Evolutionary conservation across 2,113 vertebrate species (phyloP), one percentile per base, ranked within the genome.

Genomic region (Channa maculata): DNA sequence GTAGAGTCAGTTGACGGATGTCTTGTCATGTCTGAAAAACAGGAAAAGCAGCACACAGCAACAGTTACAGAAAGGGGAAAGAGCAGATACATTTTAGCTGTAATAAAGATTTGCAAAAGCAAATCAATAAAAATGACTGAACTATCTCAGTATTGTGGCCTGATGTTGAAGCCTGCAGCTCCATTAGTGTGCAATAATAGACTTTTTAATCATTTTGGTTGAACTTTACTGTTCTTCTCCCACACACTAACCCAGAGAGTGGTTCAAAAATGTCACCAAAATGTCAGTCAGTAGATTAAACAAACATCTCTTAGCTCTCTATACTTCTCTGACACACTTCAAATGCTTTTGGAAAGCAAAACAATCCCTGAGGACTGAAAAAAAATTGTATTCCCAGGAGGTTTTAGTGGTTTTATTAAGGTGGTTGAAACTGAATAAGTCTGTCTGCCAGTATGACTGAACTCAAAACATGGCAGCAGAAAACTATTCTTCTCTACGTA

Each of bases 1-100:
- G 92, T 94, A 13, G 94, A 94, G 61, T 94, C 91, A 44, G 88
- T 93, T 54, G 95, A 95, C 3, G 84, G 89, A 73, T 94, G 85
- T 65, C 90, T 94, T 65, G 93, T 92, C 71, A 91, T 90, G 73
- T 94, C 95, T 96, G 86, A 78, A 92, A 80, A 79, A 65, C 14
- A 80, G 49, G 70, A 38, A 49, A 49, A 49, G 63, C 12, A 38
- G n/a, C 10, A 14, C 53, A 63, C 66, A 74, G 53, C 41, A 37
- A 53, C 34, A 39, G 33, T 33, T 54, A 9, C 46, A 72, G 64
- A 44, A 49, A 51, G 36, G 8, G 7, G 38, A 54, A 65, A n/a
- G 5, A 36, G 13, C 6, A 44, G 5, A 5, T 34, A 2, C 15
- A 37, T 34, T 4, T 13, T n/a, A 37, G 38, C 7, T 12, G 33